These are phyloP conservation scores for Takifugu rubripes DNA, from an alignment of 2,797 vertebrate genomes.

Conservation along the genomic window DNA sequence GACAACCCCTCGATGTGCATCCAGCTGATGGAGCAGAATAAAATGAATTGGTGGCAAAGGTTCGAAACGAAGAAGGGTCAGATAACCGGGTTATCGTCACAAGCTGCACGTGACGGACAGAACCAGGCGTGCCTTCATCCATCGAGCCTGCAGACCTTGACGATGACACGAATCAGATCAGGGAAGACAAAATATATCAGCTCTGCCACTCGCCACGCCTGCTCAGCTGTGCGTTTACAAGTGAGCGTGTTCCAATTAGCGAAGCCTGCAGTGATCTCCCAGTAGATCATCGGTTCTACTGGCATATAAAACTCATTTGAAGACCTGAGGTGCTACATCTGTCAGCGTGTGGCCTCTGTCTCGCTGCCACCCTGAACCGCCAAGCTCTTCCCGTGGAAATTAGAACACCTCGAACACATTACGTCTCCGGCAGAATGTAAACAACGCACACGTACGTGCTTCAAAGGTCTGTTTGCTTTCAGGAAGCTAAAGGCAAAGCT, in stretches of 20 bases:
- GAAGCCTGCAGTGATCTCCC: slow-evolving; percentile 52
- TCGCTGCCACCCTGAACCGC: slow-evolving; percentile 11
- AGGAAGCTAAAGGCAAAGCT: slow-evolving; percentile 22
- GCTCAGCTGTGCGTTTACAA: slow-evolving; percentile 43
- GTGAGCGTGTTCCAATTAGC: slow-evolving; percentile 41
- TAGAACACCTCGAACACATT: background rate
- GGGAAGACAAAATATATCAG: slow-evolving; percentile 33
- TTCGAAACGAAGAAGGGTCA: too few species aligned
- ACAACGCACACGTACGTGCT: slow-evolving; percentile 3
- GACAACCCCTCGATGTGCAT: too few species aligned
- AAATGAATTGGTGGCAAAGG: too few species aligned
- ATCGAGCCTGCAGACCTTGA: slow-evolving; percentile 29
- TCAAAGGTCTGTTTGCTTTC: slow-evolving; percentile 3
- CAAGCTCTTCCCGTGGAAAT: background rate
- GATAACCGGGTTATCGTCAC: too few species aligned
- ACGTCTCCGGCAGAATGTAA: background rate
- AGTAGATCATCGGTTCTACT: slow-evolving; percentile 54
- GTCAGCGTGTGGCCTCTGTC: slow-evolving; percentile 27
- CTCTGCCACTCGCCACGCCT: slow-evolving; percentile 27
- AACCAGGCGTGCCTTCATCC: slow-evolving; percentile 19
- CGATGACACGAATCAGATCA: slow-evolving; percentile 52
- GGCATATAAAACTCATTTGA: slow-evolving; percentile 75
- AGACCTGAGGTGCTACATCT: slow-evolving; percentile 46
- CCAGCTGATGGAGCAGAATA: too few species aligned
- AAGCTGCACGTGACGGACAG: slow-evolving; percentile 13